Conservation (phyloP, 2,113 vertebrate genomes). For the Dissostichus mawsoni region DNA sequence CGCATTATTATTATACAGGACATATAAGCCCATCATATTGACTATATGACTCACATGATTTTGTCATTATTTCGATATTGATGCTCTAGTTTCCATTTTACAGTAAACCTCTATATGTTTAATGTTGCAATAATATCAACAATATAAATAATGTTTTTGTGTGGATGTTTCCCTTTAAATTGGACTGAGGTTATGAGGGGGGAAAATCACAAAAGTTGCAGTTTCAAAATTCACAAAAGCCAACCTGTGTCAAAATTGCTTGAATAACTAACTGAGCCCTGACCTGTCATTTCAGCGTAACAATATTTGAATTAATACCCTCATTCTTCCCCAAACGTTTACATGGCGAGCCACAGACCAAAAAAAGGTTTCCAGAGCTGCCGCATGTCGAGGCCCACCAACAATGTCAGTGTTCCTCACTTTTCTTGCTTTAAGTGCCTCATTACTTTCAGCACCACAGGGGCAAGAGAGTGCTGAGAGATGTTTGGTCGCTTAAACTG, state of each 20-base stretch:
- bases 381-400: slow-evolving; percentile 42
- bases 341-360: slow-evolving; percentile 36
- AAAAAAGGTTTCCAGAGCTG: slow-evolving; percentile 30
- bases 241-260: background rate
- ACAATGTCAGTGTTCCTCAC: slow-evolving; percentile 32
- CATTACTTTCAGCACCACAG: slow-evolving; percentile 41
- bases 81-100: background rate
- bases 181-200: background rate
- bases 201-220: background rate
- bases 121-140: background rate
- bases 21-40: background rate
- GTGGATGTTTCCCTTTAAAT: background rate
- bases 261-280: slow-evolving; percentile 2
- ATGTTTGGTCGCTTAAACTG: slow-evolving; percentile 46
- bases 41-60: background rate
- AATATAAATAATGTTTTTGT: background rate
- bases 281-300: slow-evolving; percentile 20
- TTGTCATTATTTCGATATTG: background rate
- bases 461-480: slow-evolving; percentile 58
- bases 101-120: background rate
- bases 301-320: slow-evolving; percentile 27
- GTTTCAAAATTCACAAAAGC: background rate
- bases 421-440: slow-evolving; percentile 43
- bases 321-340: slow-evolving; percentile 13
- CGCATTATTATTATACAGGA: too few species aligned